Percentiles rank a stretch among this genome's conserved stretches.
phyloP scores from a whole-genome alignment of 2,113 vertebrate genomes.

The Steatornis caripensis region DNA sequence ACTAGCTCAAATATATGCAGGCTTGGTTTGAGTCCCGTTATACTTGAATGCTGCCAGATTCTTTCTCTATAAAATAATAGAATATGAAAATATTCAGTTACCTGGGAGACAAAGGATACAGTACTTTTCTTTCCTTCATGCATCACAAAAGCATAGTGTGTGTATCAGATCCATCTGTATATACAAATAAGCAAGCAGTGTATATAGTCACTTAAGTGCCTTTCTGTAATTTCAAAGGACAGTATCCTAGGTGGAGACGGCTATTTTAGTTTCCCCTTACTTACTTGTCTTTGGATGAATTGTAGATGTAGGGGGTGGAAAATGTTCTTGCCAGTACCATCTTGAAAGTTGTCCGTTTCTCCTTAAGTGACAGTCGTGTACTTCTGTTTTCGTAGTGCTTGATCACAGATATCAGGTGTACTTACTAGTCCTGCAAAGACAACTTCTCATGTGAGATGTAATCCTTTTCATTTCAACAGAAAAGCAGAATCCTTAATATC shows the following conservation, averaged over 20 bases:
- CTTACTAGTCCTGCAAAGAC: not conserved
- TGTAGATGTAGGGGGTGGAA: not conserved
- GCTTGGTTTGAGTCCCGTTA: not conserved
- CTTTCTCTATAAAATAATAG: not conserved
- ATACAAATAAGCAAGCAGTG: not conserved
- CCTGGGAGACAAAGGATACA: not conserved
- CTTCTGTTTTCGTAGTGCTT: not conserved
- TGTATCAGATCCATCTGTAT: not conserved
- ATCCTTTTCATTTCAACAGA: not conserved
- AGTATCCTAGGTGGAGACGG: not conserved
- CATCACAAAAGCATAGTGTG: not conserved
- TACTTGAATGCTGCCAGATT: not conserved
- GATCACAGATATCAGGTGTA: rapidly evolving
- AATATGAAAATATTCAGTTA: not conserved
- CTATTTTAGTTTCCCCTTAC: not conserved
- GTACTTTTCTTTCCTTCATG: not conserved
- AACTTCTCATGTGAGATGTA: not conserved
- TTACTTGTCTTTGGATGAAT: not conserved
- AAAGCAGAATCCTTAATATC: not conserved
- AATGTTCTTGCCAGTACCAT: not conserved
- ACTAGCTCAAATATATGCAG: not conserved
- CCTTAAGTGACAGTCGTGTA: not conserved
- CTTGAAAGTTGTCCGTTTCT: not conserved
- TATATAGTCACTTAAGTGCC: not conserved
- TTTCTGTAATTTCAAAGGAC: not conserved